phyloP scores from a whole-genome alignment of 1,140 invertebrate genomes.

The Pseudomyrmex gracilis region DNA sequence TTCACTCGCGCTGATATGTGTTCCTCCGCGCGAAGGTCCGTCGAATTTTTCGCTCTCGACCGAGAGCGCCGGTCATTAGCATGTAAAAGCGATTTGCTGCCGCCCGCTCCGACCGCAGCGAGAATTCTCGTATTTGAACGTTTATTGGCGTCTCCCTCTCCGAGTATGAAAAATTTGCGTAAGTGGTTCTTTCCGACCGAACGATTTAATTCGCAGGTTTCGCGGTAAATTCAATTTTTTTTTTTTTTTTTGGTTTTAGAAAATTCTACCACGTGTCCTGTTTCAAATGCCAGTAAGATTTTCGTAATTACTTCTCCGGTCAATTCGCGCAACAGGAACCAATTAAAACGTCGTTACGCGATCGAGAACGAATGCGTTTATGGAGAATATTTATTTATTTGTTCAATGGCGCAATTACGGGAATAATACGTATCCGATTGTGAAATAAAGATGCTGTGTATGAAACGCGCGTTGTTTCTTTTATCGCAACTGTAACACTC shows the following conservation, averaged over 20 bases:
- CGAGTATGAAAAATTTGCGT: too few species aligned
- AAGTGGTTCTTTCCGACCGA: background rate
- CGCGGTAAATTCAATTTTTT: background rate
- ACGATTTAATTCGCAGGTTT: background rate
- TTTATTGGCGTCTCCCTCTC: too few species aligned
- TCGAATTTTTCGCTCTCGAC: background rate
- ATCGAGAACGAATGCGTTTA: background rate
- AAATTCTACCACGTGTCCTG: background rate
- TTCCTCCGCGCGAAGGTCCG: background rate
- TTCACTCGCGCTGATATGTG: background rate
- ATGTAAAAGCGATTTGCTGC: background rate
- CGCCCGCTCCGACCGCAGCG: too few species aligned
- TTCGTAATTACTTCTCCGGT: background rate
- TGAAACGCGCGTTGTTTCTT: background rate
- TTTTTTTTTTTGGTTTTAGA: background rate
- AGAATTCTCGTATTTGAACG: too few species aligned
- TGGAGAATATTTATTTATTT: background rate
- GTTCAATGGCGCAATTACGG: background rate
- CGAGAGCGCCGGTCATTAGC: constrained; percentile 18
- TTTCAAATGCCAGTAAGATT: background rate
- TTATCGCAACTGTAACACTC: background rate
- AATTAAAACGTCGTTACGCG: background rate
- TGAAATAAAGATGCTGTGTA: background rate
- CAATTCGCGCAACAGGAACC: background rate
- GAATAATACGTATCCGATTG: constrained; percentile 4